Base-by-base conservation (phyloP, 2,888 invertebrate species). In the Cryptus viduatorius region DNA sequence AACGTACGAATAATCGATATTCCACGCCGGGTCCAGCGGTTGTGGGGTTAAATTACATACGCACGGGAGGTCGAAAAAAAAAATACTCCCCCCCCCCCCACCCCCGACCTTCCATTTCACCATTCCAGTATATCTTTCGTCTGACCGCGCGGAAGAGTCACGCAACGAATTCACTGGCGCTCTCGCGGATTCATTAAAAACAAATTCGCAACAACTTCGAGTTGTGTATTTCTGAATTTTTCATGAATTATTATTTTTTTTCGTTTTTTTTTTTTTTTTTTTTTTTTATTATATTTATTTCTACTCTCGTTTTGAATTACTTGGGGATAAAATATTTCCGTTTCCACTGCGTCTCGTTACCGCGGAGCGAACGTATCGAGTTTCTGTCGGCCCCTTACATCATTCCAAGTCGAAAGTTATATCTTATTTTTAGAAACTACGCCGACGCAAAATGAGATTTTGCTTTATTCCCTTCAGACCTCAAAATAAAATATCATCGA, bases 1-100 rank as follows among this genome's bases (percentile, higher is more conserved):
- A 81, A 81, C 64, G 69, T 71, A 19, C 64, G 69, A 76, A 71
- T 71, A 76, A 81, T 81, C 81, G 44, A 81, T 81, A 69, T 53
- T 61, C 59, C 29, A 42, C 59, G 67, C 61, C 59, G n/a, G 42
- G 0, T 37, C 12, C 31, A 53, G 67, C 48, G 7, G 59, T 24
- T 44, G 16, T 16, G 46, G 64, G 14, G 50, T 69, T 81, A 69
- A 71, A 81, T 81, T 71, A 64, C 76, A 69, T 16, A 68, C 53
- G 64, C 44, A 50, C 61, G 29, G 46, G 19, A 67, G 46, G 48
- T 1, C 12, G 19, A 19, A 53, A 56, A 56, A 14, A 50, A 79
- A 72, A 37, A 79, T 50, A 37, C 16, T 44, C 59, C 31, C 59
- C 53, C 59, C 31, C 59, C 53, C n/a, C 59, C 1, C 56, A 29